Conservation (phyloP, 1,140 invertebrate genomes). For the Grapholita molesta region DNA sequence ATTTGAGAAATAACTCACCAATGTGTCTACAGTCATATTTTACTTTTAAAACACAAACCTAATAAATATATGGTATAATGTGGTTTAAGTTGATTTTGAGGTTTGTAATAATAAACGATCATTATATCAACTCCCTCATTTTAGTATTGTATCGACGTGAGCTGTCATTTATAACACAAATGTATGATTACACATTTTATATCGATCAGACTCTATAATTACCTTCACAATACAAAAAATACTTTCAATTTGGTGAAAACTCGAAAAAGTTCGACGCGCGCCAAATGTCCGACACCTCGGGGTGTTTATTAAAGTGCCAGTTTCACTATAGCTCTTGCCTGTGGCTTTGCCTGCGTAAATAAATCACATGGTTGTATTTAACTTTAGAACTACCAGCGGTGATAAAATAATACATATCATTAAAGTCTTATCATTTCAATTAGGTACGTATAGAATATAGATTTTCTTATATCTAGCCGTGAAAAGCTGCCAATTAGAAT, state of each 20-base stretch:
- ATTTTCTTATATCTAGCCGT: no score
- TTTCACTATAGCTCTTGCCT: not conserved
- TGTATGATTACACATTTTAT: not conserved
- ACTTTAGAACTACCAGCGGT: no score
- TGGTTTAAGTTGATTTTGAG: not conserved
- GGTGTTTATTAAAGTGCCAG: constrained; percentile 33
- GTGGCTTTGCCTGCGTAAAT: not conserved
- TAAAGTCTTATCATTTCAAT: no score
- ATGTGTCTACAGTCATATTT: no score
- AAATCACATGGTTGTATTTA: no score
- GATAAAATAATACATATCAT: no score
- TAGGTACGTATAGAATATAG: no score
- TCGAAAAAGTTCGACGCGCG: constrained; percentile 25
- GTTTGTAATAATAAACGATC: not conserved
- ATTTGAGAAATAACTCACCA: no score
- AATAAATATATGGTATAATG: no score
- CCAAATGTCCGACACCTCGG: constrained; percentile 52
- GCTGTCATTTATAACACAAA: constrained; percentile 6
- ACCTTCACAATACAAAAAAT: not conserved
- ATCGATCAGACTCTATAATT: not conserved
- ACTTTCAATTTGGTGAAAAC: constrained; percentile 12
- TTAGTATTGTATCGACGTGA: not conserved
- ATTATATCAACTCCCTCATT: not conserved
- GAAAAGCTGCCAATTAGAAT: no score
- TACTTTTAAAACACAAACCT: no score